A percentile compares a stretch with the other conserved stretches of the same genome.
phyloP scores from a whole-genome alignment of 2,113 vertebrate species.

The Ploceus nigricollis region DNA sequence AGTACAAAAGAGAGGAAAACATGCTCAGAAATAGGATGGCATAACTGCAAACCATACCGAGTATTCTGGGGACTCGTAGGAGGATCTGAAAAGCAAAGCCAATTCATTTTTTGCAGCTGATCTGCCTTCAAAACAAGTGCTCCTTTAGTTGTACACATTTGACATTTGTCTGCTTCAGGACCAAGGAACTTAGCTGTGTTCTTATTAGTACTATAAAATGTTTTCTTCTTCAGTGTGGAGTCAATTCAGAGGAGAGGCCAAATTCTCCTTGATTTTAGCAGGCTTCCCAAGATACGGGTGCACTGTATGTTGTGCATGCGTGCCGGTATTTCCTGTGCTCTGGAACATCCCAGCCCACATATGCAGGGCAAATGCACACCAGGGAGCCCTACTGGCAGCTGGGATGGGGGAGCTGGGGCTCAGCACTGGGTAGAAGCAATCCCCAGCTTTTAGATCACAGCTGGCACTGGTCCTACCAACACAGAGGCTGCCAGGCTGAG shows the following conservation, averaged over 20 bases:
- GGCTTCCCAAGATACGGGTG: neutral
- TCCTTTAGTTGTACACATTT: neutral
- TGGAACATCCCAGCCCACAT: neutral
- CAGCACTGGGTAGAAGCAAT: accelerated
- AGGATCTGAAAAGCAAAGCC: slow-evolving; percentile 23
- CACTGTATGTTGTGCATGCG: accelerated
- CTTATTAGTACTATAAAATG: neutral
- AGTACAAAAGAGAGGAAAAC: neutral
- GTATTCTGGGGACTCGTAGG: slow-evolving; percentile 29
- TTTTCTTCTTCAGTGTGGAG: neutral
- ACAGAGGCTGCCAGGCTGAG: neutral
- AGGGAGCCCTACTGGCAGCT: neutral
- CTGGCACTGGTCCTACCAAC: neutral
- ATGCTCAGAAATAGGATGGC: neutral
- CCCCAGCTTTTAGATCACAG: neutral
- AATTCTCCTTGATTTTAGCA: neutral
- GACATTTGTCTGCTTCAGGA: neutral
- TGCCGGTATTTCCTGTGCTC: neutral
- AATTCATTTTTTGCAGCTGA: slow-evolving; percentile 18
- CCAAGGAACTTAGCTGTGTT: neutral
- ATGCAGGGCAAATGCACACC: neutral
- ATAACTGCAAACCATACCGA: neutral
- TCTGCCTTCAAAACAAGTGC: neutral
- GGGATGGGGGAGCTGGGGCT: neutral
- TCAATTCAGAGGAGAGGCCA: neutral